Conservation (phyloP, 2,797 vertebrate genomes). For the Rachycentron canadum region DNA sequence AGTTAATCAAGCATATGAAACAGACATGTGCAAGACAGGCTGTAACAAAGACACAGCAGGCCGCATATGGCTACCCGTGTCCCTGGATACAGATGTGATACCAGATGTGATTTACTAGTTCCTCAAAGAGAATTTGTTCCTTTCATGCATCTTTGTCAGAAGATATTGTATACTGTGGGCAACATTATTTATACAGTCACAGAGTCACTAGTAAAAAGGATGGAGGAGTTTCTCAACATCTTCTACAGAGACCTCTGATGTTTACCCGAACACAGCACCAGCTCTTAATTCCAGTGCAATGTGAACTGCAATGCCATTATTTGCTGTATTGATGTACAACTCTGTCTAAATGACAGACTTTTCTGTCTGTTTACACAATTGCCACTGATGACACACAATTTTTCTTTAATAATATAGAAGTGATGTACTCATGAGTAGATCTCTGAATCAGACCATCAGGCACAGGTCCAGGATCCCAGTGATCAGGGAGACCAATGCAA, state of each 20-base stretch:
- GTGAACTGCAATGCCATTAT: background rate
- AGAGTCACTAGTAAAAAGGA: background rate
- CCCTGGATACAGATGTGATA: slow-evolving; percentile 44
- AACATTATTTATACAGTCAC: slow-evolving; percentile 18
- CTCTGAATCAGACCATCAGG: too few relatives aligned
- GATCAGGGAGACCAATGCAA: background rate
- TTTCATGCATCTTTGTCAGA: slow-evolving; percentile 24
- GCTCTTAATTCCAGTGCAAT: background rate
- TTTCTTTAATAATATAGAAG: background rate
- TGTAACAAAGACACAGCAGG: slow-evolving; percentile 49
- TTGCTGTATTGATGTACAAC: background rate
- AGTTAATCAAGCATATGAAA: slow-evolving; percentile 48
- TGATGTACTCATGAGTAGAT: background rate
- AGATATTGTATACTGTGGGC: slow-evolving; percentile 25
- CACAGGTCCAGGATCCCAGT: too few relatives aligned
- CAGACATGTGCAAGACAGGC: slow-evolving; percentile 36
- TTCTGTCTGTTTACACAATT: background rate
- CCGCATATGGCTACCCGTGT: slow-evolving; percentile 35
- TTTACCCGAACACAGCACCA: background rate
- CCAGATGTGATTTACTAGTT: slow-evolving; percentile 35
- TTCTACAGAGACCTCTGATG: background rate
- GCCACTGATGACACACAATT: background rate
- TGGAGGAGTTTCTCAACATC: background rate
- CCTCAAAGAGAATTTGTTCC: slow-evolving; percentile 32
- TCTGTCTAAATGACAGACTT: background rate